Evolutionary conservation across 1,140 invertebrate genomes (phyloP).

Genomic region (Scaptomyza pallida): DNA sequence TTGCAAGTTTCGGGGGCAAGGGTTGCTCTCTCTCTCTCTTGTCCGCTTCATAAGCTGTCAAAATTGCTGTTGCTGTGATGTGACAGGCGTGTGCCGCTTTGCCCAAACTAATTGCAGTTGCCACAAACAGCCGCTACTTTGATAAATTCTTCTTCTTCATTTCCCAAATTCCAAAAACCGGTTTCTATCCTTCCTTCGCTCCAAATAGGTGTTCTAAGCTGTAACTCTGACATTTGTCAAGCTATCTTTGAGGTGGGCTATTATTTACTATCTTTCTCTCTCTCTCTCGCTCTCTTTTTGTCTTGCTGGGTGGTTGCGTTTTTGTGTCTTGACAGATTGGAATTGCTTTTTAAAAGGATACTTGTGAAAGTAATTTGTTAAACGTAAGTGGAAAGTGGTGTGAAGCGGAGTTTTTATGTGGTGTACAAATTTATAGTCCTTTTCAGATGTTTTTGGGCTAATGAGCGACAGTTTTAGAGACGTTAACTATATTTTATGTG

Average conservation of each 20-base stretch:
- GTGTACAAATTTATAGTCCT: background rate
- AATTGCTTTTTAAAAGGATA: slow-evolving; percentile 17
- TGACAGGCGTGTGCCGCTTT: slow-evolving; percentile 70
- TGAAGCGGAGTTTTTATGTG: too few relatives aligned
- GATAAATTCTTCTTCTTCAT: slow-evolving; percentile 1
- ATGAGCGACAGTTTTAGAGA: background rate
- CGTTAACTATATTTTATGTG: background rate
- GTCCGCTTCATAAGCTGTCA: slow-evolving; percentile 63
- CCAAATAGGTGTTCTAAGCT: slow-evolving; percentile 29
- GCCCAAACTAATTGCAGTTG: slow-evolving; percentile 73
- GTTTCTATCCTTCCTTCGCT: slow-evolving; percentile 27
- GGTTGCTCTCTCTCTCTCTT: too few relatives aligned
- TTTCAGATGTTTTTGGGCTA: too few relatives aligned
- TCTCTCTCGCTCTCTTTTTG: too few relatives aligned
- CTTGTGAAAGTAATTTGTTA: background rate
- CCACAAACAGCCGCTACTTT: slow-evolving; percentile 15
- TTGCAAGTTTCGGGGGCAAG: slow-evolving; percentile 59
- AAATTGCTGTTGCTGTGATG: slow-evolving; percentile 39
- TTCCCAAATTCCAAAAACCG: slow-evolving; percentile 33
- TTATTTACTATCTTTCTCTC: background rate
- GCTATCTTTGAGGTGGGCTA: background rate
- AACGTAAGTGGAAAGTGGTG: background rate
- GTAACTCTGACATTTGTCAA: slow-evolving; percentile 5
- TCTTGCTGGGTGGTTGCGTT: slow-evolving; percentile 13
- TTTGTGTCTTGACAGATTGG: background rate